Base-by-base conservation (phyloP, 2,113 vertebrate species). In the Ancistrus triradiatus region DNA sequence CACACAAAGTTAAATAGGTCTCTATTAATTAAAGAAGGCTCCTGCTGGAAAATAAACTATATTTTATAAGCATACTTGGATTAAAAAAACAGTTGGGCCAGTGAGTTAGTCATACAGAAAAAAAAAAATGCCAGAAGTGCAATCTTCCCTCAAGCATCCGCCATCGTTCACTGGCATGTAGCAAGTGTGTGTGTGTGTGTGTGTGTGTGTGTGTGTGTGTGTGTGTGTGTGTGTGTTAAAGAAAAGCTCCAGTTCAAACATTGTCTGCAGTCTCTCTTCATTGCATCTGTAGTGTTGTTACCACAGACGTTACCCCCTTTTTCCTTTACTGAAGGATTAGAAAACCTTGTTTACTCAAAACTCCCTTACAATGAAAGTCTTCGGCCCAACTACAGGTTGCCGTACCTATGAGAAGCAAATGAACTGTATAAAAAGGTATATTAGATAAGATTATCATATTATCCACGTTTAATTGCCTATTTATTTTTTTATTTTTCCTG, bases 11-110 rank as follows among this genome's bases (percentile, higher is more conserved):
- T 60, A 9, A 24, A 7, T 15, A 18, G 22, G 37, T 15, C 49
- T 19, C 13, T 7, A 15, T 31, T 33, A 18, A 44, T 43, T 25
- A 7, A 43, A 21, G 22, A 2, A n/a, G n/a, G n/a, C n/a, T n/a
- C n/a, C n/a, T n/a, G n/a, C n/a, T n/a, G n/a, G n/a, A n/a, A n/a
- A n/a, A 7, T 28, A 48, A 28, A 27, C 24, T 43, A n/a, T 42
- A 15, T 18, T 35, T 22, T 52, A 37, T 18, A 28, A 42, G 22
- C 59, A 27, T 18, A 19, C 40, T 62, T 63, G 50, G 31, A 50
- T 3, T n/a, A n/a, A n/a, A 18, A 25, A 8, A 5, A 7, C 13
- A 2, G 25, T 13, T 28, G 13, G 24, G 25, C 48, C 25, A 50
- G 4, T 27, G 4, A n/a, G 25, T 27, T 28, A 27, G 24, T 50